Evolutionary conservation across 2,113 vertebrate species (phyloP).

Genomic region (Nettapus auritus): DNA sequence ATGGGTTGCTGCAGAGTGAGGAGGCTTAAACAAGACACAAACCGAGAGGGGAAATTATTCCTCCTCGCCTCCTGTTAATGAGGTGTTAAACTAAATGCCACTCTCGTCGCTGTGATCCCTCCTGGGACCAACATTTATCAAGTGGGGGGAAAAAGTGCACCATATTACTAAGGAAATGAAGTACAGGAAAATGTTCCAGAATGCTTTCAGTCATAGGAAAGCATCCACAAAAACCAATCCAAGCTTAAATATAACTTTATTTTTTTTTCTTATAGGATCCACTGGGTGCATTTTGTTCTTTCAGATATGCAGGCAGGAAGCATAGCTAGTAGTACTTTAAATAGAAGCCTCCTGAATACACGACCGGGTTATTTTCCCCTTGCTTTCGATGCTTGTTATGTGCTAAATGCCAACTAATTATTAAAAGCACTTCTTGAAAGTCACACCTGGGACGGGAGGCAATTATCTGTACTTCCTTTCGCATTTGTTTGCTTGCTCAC

Average conservation of each 20-base stretch:
- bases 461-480: not conserved
- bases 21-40: not conserved
- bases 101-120: fast-evolving
- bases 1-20: not conserved
- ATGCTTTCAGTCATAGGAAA: not conserved
- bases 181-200: not conserved
- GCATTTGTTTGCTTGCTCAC: not conserved
- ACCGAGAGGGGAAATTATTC: not conserved
- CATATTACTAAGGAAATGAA: not conserved
- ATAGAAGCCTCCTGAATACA: not conserved
- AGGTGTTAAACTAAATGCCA: not conserved
- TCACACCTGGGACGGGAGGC: not conserved
- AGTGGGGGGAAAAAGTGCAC: not conserved
- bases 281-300: not conserved
- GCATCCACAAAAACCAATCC: not conserved
- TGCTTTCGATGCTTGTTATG: not conserved
- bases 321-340: not conserved
- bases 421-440: not conserved
- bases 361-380: not conserved
- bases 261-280: not conserved
- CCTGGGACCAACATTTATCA: not conserved
- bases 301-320: not conserved
- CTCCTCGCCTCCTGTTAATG: not conserved
- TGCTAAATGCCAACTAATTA: slow-evolving; percentile 7
- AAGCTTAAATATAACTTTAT: not conserved